These are phyloP conservation scores for Agapornis roseicollis DNA, from an alignment of 2,113 vertebrate species.

Conservation along the genomic window DNA sequence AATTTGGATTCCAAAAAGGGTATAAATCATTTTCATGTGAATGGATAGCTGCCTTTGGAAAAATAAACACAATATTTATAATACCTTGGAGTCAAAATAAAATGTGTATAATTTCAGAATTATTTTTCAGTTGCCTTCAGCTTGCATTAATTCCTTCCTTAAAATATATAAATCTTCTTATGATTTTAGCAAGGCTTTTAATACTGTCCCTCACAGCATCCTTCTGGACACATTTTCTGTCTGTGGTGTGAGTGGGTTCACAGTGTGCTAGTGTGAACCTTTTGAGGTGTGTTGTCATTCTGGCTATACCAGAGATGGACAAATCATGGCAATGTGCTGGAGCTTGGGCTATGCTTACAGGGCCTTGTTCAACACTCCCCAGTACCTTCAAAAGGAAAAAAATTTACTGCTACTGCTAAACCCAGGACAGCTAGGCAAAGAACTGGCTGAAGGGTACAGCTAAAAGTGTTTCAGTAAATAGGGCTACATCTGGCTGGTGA, in stretches of 20 bases:
- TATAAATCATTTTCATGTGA: background rate
- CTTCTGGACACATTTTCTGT: background rate
- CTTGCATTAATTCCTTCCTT: background rate
- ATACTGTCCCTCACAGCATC: background rate
- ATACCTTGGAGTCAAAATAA: background rate
- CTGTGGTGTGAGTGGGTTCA: rapidly evolving
- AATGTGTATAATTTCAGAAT: background rate
- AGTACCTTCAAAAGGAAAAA: too few species aligned
- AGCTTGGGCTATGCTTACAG: too few species aligned
- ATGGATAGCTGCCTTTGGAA: background rate
- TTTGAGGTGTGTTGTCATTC: too few species aligned
- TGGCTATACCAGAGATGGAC: too few species aligned
- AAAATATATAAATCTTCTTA: background rate
- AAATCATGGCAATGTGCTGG: too few species aligned
- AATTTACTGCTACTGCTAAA: too few species aligned
- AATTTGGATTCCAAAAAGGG: background rate
- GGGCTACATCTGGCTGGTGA: background rate
- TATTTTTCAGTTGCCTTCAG: background rate
- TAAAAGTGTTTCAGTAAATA: background rate
- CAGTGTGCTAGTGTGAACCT: too few species aligned
- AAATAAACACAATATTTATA: background rate
- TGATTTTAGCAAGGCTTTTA: background rate
- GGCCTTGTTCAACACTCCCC: too few species aligned
- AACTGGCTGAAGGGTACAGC: background rate
- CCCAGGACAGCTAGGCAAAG: too few species aligned